Base-by-base conservation (phyloP, 2,113 vertebrate genomes). In the Sciurus niger region DNA sequence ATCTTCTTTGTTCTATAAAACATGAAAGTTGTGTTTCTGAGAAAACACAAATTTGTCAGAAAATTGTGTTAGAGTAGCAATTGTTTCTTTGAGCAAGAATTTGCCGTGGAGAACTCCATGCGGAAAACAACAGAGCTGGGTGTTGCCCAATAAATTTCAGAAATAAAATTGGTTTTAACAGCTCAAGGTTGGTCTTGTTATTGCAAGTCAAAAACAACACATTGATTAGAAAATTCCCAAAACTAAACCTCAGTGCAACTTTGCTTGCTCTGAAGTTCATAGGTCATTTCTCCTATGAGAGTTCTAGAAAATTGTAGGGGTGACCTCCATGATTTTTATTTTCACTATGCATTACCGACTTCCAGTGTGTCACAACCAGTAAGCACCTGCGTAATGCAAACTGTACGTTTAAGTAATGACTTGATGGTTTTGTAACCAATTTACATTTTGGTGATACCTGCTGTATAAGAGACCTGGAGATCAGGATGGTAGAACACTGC, bases 161-260 rank as follows among this genome's bases (percentile, higher is more conserved):
- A 95, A 84, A 72, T 83, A 40, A 87, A 79, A 48, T 34, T 96
- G 48, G 73, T 92, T 93, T 51, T 55, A 74, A 70, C 20, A 95
- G 28, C 46, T 76, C 48, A 9, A 86, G 34, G 10, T 82, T 91
- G 12, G 25, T 88, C 43, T 91, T 94, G 82, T 76, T 89, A 22
- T 55, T 77, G 51, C 14, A 84, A 95, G 37, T 28, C 72, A 89
- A 84, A 88, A 78, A 79, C 55, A 65, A 89, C n/a, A 79, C 84
- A 24, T 63, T 68, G 30, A 8, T 43, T 93, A 18, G 83, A 55
- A 83, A 91, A 70, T 28, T 12, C 55, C 92, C 28, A 87, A 78
- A 93, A 60, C 20, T 30, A 73, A 84, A 78, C 7, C 43, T 78
- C 48, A 51, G 1, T 8, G 9, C 7, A 37, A 0, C 6, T 89